Base-by-base conservation (phyloP, 2,888 invertebrate genomes). In the Phytoseiulus persimilis region DNA sequence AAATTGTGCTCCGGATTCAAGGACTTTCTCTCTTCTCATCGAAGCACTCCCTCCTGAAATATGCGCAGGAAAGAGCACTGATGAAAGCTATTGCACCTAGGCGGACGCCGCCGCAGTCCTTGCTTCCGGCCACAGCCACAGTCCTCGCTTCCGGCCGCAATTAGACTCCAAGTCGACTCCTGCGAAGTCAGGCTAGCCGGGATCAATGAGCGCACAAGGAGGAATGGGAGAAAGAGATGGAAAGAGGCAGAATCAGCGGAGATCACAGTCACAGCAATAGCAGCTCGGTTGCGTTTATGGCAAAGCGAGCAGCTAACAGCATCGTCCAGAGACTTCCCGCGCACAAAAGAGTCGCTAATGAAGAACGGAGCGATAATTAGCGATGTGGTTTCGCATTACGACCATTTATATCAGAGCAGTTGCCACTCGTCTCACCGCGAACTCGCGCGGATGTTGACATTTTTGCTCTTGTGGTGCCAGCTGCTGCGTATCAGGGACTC, bases 341-440 rank as follows among this genome's bases (percentile, higher is more conserved):
- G 18, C 65, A 23, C 28, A 65, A 65, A 65, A 14, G 65, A 65
- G 65, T 65, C 65, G 65, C 65, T 65, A 65, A 65, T 65, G 65
- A 65, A 65, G 65, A 65, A 65, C 23, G 65, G 65, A 18, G 65
- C 65, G 65, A 65, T 65, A 65, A 65, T 65, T 65, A 65, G 65
- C 65, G 65, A 65, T 65, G 65, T 65, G 65, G 65, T 65, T 65
- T 65, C 65, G 65, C 65, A 65, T 65, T 65, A 65, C 65, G 65
- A 65, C 65, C 65, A 65, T 65, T 65, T 65, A 28, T 65, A 65
- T 65, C 65, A 65, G 28, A 65, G 65, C 65, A 14, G 65, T 65
- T 23, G 65, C 65, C 18, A 65, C 65, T 65, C 65, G 65, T 65
- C 65, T 23, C 14, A 14, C 65, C 18, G 65, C 28, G 18, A 65